These are phyloP conservation scores for Penelope pileata DNA, from an alignment of 2,113 vertebrate species.

Conservation along the genomic window DNA sequence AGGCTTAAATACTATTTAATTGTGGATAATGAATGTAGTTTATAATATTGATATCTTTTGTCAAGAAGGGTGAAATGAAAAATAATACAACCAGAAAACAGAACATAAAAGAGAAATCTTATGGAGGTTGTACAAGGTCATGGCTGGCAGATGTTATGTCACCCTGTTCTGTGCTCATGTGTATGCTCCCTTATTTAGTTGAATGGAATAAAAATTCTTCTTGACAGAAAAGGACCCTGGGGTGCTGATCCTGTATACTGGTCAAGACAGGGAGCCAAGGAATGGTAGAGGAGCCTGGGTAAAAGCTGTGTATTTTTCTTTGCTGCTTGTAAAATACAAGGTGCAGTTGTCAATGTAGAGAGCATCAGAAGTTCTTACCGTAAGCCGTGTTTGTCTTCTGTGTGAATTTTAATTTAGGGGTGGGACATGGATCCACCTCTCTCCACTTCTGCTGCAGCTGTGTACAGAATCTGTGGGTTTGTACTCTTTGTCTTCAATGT, in stretches of 20 bases:
- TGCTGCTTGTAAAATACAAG: not conserved
- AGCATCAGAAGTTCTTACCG: not conserved
- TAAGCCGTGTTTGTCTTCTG: fast-evolving
- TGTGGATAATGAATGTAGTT: not conserved
- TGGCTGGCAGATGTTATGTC: not conserved
- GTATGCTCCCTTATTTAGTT: not conserved
- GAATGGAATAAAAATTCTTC: not conserved
- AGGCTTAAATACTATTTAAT: not conserved
- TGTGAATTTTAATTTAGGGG: not conserved
- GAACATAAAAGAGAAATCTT: not conserved
- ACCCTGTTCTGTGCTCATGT: not conserved
- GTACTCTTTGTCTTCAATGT: not conserved
- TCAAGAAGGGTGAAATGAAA: not conserved
- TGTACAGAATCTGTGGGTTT: not conserved
- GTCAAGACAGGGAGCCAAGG: not conserved
- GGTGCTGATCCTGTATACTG: not conserved
- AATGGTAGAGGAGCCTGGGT: not conserved
- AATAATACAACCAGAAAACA: not conserved
- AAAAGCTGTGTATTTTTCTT: not conserved
- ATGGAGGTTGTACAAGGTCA: not conserved
- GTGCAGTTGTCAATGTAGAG: not conserved
- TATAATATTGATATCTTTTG: not conserved
- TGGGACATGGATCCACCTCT: not conserved
- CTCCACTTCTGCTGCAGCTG: not conserved
- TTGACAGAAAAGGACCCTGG: not conserved